These are phyloP conservation scores for Caerostris darwini DNA, from an alignment of 1,140 invertebrate genomes.

Conservation along the genomic window DNA sequence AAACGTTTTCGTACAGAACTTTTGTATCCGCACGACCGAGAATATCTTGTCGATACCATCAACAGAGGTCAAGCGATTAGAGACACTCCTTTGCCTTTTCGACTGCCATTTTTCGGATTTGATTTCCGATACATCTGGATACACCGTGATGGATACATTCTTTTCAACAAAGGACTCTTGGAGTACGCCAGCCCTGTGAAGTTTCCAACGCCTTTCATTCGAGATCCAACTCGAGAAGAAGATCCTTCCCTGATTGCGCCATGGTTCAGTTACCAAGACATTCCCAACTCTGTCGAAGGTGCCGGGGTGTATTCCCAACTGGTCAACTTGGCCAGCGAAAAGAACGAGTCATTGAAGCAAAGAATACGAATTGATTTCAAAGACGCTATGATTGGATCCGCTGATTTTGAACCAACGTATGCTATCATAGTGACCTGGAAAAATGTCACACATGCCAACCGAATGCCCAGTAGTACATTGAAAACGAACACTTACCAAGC, in stretches of 20 bases:
- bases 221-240: conserved; percentile 91
- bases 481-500: conserved; percentile 97
- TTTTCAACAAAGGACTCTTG: conserved; percentile 94
- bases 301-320: conserved; percentile 86
- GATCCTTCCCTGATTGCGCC: conserved; percentile 97
- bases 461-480: conserved; percentile 87
- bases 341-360: conserved; percentile 88
- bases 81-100: conserved; percentile 85
- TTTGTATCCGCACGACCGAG: conserved; percentile 78
- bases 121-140: conserved; percentile 96
- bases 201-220: conserved; percentile 87
- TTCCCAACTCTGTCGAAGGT: conserved; percentile 85
- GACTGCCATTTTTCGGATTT: conserved; percentile 96
- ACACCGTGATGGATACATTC: conserved; percentile 92
- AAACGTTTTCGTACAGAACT: conserved; percentile 74
- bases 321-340: conserved; percentile 78
- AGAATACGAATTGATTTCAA: conserved; percentile 93
- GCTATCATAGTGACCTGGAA: conserved; percentile 97
- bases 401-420: conserved; percentile 94
- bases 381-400: conserved; percentile 93
- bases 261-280: conserved; percentile 93
- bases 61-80: conserved; percentile 79
- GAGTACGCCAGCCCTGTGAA: conserved; percentile 90
- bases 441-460: conserved; percentile 95
- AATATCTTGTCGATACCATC: conserved; percentile 77